Evolutionary conservation across 2,113 vertebrate genomes (phyloP).

Genomic region (Otolemur garnettii): DNA sequence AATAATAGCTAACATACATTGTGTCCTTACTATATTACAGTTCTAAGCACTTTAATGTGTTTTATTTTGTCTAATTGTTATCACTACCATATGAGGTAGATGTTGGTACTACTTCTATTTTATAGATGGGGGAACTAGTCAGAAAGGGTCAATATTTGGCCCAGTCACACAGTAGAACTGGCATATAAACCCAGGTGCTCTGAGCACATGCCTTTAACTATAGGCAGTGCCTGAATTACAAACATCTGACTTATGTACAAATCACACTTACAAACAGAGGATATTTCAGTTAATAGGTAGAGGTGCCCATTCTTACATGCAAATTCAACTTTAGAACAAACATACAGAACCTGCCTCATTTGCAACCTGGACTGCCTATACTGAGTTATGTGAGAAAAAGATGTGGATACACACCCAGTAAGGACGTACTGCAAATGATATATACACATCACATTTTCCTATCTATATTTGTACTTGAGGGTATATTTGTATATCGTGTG

Average conservation of each 20-base stretch:
- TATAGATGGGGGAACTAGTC: background rate
- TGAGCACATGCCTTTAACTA: background rate
- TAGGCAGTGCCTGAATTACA: too few relatives aligned
- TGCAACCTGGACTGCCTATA: background rate
- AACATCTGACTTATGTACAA: too few relatives aligned
- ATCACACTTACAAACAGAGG: too few relatives aligned
- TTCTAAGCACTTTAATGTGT: background rate
- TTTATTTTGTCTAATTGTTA: background rate
- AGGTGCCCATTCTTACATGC: too few relatives aligned
- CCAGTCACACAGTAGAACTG: background rate
- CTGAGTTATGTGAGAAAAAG: background rate
- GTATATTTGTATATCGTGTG: background rate
- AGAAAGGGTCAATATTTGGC: background rate
- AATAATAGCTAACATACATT: background rate
- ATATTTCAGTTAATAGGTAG: too few relatives aligned
- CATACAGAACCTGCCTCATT: too few relatives aligned
- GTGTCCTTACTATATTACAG: background rate
- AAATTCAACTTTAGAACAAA: too few relatives aligned
- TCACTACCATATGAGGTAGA: background rate
- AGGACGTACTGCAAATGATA: background rate
- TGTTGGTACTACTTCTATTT: constrained; percentile 25
- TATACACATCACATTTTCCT: constrained; percentile 5
- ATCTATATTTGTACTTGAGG: background rate
- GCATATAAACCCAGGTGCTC: background rate
- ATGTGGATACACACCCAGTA: background rate